A percentile compares a stretch with the other conserved stretches of the same genome.
phyloP scores from a whole-genome alignment of 2,888 invertebrate species.

The Nomada ferruginata region DNA sequence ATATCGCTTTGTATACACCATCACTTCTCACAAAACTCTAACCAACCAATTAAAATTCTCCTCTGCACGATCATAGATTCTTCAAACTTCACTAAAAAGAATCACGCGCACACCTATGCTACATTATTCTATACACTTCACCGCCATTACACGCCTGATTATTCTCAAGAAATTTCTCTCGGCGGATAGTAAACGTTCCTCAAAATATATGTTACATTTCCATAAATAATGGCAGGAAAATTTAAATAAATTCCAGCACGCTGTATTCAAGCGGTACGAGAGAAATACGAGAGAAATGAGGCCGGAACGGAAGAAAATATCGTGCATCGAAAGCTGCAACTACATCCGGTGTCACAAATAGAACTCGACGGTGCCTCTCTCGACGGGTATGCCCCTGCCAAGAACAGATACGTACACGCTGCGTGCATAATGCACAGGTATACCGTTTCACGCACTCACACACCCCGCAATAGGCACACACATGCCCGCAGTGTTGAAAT shows the following conservation, averaged over 20 bases:
- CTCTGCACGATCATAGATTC: no score
- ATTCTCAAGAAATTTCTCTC: neutral
- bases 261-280: neutral
- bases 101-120: no score
- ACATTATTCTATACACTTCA: no score
- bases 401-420: constrained; percentile 30
- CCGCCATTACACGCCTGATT: no score
- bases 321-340: constrained; percentile 12
- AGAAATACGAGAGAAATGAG: constrained; percentile 16
- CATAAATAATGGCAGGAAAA: neutral
- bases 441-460: constrained; percentile 38
- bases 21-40: no score
- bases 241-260: neutral
- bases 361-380: constrained; percentile 24
- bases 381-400: constrained; percentile 34
- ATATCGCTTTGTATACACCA: no score
- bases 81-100: no score
- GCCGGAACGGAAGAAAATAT: constrained; percentile 6
- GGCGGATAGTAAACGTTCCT: neutral
- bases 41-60: no score
- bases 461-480: neutral
- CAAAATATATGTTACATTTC: neutral
- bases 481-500: constrained; percentile 51
- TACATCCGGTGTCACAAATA: constrained; percentile 32
- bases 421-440: constrained; percentile 50